Evolutionary conservation across 2,888 invertebrate genomes (phyloP).

Genomic region (Tinea semifulvella): DNA sequence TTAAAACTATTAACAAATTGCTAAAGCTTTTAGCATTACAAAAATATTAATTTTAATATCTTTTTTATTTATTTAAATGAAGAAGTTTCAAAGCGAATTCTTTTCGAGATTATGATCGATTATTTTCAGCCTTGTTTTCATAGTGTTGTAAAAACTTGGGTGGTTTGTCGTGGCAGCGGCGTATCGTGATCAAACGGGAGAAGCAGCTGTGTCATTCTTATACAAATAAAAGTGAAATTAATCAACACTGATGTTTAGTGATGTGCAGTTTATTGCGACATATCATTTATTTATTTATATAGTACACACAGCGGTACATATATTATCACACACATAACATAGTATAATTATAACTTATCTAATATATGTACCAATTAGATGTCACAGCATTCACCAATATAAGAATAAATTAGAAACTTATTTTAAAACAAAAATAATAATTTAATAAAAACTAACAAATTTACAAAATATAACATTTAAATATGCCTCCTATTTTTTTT

Average conservation of each 20-base stretch:
- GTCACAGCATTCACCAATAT: no score
- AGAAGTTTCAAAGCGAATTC: slow-evolving; percentile 9
- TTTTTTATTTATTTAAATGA: slow-evolving; percentile 3
- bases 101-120: slow-evolving; percentile 53
- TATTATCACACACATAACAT: no score
- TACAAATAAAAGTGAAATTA: slow-evolving; percentile 62
- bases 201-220: slow-evolving; percentile 52
- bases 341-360: no score
- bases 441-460: no score
- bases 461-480: no score
- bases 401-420: no score
- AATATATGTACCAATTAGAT: no score
- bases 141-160: slow-evolving; percentile 45
- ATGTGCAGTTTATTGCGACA: slow-evolving; percentile 21
- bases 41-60: slow-evolving; percentile 8
- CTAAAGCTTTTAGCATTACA: not conserved
- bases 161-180: slow-evolving; percentile 45
- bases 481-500: no score
- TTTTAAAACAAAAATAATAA: not conserved
- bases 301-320: no score
- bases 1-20: no score
- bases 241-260: slow-evolving; percentile 47
- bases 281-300: no score
- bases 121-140: slow-evolving; percentile 55
- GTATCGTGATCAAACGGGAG: slow-evolving; percentile 58